Conservation (phyloP, 2,888 invertebrate species). For the Cheilosia soror region DNA sequence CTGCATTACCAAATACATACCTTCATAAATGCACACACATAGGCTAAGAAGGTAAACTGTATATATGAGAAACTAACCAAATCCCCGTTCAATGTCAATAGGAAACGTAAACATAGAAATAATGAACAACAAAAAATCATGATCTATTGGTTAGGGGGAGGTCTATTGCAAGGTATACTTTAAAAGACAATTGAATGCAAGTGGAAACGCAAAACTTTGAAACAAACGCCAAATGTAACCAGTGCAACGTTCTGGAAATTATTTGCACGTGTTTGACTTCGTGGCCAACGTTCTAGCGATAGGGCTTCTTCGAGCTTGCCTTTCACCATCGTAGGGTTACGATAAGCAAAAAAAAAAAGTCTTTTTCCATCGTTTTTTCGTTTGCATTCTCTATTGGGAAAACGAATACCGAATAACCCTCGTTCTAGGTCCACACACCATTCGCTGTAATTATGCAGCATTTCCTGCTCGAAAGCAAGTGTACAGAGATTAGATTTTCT, state of each 20-base stretch:
- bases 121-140: slow-evolving; percentile 39
- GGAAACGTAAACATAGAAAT: slow-evolving; percentile 37
- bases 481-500: slow-evolving; percentile 61
- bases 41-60: slow-evolving; percentile 30
- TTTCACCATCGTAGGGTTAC: slow-evolving; percentile 32
- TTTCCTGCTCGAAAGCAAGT: slow-evolving; percentile 42
- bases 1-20: slow-evolving; percentile 11
- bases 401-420: not conserved
- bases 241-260: slow-evolving; percentile 72
- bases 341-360: slow-evolving; percentile 19
- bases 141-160: slow-evolving; percentile 17
- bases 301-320: slow-evolving; percentile 50
- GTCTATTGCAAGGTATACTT: not conserved
- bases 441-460: slow-evolving; percentile 44
- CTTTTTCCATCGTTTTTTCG: not conserved
- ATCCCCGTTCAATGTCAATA: slow-evolving; percentile 60
- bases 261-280: slow-evolving; percentile 63
- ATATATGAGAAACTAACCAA: slow-evolving; percentile 29
- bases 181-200: slow-evolving; percentile 30
- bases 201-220: not conserved
- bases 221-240: slow-evolving; percentile 31
- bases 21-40: not conserved
- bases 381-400: not conserved
- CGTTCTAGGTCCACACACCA: not conserved
- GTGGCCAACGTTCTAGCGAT: slow-evolving; percentile 55